Percentiles rank a stretch among this genome's conserved stretches.
Evolutionary conservation across 2,113 vertebrate genomes (phyloP).

Genomic region (Crotalus tigris): DNA sequence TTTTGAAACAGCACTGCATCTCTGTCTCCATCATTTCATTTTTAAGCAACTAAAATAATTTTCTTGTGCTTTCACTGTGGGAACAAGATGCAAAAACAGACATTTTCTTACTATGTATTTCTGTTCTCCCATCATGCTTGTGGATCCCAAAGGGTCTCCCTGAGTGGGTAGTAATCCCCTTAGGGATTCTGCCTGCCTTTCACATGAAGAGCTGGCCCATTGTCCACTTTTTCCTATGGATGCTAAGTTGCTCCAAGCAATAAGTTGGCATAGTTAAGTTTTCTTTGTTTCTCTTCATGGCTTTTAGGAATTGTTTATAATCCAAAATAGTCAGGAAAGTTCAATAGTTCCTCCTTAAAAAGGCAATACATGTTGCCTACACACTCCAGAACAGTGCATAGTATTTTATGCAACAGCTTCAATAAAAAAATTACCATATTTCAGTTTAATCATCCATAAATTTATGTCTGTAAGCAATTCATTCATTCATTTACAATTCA

Average conservation of each 20-base stretch:
- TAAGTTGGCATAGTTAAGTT: not conserved
- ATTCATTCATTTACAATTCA: not conserved
- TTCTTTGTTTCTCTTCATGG: not conserved
- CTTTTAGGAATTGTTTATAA: not conserved
- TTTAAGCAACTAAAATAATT: not conserved
- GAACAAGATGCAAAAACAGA: not conserved
- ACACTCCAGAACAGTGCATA: not conserved
- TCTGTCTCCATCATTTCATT: not conserved
- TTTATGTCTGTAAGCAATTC: not conserved
- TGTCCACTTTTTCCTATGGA: too few species aligned
- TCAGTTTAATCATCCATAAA: not conserved
- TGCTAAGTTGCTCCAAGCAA: not conserved
- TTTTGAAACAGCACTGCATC: not conserved
- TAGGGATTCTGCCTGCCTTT: not conserved
- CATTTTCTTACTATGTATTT: not conserved
- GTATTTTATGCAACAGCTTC: not conserved
- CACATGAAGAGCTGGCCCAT: too few species aligned
- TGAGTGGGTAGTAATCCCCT: not conserved
- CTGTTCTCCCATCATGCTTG: not conserved
- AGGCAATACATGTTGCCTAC: not conserved
- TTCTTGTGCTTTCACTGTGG: too few species aligned
- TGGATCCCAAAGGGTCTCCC: not conserved
- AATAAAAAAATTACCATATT: not conserved
- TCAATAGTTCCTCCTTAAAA: not conserved
- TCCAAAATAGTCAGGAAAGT: not conserved